These are phyloP conservation scores for Procambarus clarkii DNA, from an alignment of 1,140 invertebrate species.

Conservation along the genomic window DNA sequence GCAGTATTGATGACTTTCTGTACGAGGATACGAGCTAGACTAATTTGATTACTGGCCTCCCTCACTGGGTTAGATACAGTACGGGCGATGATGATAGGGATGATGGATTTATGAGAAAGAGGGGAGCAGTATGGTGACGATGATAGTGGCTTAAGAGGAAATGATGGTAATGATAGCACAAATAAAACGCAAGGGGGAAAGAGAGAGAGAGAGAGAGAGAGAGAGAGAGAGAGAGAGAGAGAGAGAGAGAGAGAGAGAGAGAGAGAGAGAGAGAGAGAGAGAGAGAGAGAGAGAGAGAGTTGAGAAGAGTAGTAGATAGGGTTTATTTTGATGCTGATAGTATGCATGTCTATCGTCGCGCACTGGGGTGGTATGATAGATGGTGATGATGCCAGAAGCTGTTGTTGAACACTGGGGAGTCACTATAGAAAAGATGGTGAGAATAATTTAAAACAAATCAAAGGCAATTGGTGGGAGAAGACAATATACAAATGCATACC, in stretches of 20 bases:
- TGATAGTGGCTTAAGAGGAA: not conserved
- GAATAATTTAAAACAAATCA: too few species aligned
- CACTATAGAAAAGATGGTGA: too few species aligned
- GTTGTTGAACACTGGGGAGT: too few species aligned
- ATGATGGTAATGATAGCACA: not conserved
- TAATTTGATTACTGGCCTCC: too few species aligned
- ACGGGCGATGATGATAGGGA: not conserved
- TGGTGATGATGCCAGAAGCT: not conserved
- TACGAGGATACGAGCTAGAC: too few species aligned
- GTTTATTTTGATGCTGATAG: not conserved
- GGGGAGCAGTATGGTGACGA: not conserved
- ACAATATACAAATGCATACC: too few species aligned
- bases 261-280: not conserved
- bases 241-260: not conserved
- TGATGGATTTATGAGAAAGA: conserved; percentile 3
- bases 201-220: not conserved
- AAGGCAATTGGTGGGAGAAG: too few species aligned
- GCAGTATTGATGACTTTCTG: too few species aligned
- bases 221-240: not conserved
- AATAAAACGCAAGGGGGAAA: not conserved
- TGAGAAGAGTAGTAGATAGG: not conserved
- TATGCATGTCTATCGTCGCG: not conserved
- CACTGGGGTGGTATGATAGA: not conserved
- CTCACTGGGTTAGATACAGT: not conserved
- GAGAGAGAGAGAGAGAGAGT: not conserved